Conservation (phyloP, 2,113 vertebrate species). For the Sander vitreus region DNA sequence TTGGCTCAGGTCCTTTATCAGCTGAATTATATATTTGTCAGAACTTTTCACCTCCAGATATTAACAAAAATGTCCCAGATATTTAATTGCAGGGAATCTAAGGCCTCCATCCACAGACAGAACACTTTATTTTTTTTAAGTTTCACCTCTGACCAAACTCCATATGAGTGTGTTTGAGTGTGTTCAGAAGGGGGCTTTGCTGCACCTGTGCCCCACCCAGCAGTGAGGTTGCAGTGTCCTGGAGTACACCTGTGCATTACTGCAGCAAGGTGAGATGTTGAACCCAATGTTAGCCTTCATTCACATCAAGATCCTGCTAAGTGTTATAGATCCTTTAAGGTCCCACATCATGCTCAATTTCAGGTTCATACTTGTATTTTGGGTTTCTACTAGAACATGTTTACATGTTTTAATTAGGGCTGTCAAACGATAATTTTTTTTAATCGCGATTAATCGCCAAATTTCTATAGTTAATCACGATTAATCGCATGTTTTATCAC, state of each 20-base stretch:
- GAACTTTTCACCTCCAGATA: background rate
- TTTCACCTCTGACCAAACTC: background rate
- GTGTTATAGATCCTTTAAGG: too few relatives aligned
- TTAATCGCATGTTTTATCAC: too few relatives aligned
- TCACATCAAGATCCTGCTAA: background rate
- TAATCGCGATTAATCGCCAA: too few relatives aligned
- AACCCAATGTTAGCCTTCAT: background rate
- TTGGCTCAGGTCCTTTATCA: background rate
- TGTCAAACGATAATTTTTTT: too few relatives aligned
- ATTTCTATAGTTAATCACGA: too few relatives aligned
- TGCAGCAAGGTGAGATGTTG: background rate
- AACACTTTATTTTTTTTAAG: background rate
- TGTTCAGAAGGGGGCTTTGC: too few relatives aligned
- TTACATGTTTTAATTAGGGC: too few relatives aligned
- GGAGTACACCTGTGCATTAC: background rate
- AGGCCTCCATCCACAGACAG: background rate
- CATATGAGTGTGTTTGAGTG: background rate
- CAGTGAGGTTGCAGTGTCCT: background rate
- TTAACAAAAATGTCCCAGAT: background rate
- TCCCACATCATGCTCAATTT: too few relatives aligned
- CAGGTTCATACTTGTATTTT: too few relatives aligned
- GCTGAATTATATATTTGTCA: background rate
- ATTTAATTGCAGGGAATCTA: background rate
- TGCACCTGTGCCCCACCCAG: background rate
- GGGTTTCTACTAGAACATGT: too few relatives aligned